Percentiles rank a stretch among this genome's conserved stretches.
Evolutionary conservation across 2,113 vertebrate genomes (phyloP).

Genomic region (Cephalopholis sonnerati): DNA sequence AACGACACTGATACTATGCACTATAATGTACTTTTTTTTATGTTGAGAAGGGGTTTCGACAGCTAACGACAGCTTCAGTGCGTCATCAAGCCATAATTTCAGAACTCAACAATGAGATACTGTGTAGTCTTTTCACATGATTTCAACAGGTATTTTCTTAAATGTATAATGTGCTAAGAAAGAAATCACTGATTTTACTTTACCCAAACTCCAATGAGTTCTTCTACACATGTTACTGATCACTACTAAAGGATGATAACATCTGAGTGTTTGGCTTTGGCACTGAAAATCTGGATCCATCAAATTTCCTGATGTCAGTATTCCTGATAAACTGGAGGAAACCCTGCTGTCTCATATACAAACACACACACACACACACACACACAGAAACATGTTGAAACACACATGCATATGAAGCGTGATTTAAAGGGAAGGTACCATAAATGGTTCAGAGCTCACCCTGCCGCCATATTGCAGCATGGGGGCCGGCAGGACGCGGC

Average conservation of each 20-base stretch:
- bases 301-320: not conserved
- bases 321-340: slow-evolving; percentile 5
- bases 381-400: not conserved
- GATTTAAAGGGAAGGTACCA: slow-evolving; percentile 83
- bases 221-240: not conserved
- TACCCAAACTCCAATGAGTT: not conserved
- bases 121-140: too few relatives aligned
- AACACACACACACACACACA: too few relatives aligned
- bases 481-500: slow-evolving; percentile 96
- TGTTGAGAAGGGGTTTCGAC: too few relatives aligned
- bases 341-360: slow-evolving; percentile 8
- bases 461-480: slow-evolving; percentile 98
- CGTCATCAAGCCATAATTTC: too few relatives aligned
- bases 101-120: too few relatives aligned
- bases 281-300: not conserved
- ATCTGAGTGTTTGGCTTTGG: not conserved
- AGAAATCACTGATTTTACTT: too few relatives aligned
- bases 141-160: too few relatives aligned
- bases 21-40: too few relatives aligned
- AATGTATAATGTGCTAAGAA: too few relatives aligned
- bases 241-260: not conserved
- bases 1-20: too few relatives aligned
- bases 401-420: slow-evolving; percentile 54
- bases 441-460: slow-evolving; percentile 88
- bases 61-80: too few relatives aligned